Base-by-base conservation (phyloP, 2,113 vertebrate species). In the Siniperca chuatsi region DNA sequence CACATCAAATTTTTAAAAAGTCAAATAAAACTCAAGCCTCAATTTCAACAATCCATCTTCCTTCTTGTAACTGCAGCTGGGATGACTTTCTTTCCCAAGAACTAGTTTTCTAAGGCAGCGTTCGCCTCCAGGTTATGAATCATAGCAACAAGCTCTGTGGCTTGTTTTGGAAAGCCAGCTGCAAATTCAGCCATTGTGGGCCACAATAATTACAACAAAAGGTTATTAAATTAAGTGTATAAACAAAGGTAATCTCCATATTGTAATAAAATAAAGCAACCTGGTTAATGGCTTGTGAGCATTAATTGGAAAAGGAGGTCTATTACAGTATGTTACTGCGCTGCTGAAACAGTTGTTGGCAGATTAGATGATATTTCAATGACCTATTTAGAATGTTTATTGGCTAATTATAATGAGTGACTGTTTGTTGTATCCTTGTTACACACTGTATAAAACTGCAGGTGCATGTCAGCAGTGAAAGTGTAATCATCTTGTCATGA, bases 191-290 rank as follows among this genome's bases (percentile, higher is more conserved):
- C 35, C 52, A 61, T 23, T 74, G 35, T 48, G 35, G 12, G 44
- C 35, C 35, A 23, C 16, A 61, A 35, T 69, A 61, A 78, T 72
- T 72, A 61, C 33, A 75, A 44, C 40, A 81, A 42, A 79, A 70
- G 52, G 73, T 37, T 78, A 78, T 73, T 61, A 40, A 57, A 81
- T 58, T 44, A 73, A 61, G n/a, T 33, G 9, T 35, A n/a, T 68
- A 78, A 60, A 61, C 54, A 61, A n/a, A 21, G 33, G 12, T 48
- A 29, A 82, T 68, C 35, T 55, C 44, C 23, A 58, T 16, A 50
- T n/a, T 70, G 57, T 48, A 48, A 73, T 73, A 73, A 60, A 78
- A 73, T 25, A 44, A 42, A 71, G 40, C 25, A 46, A 35, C 29
- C 23, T 42, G 62, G 46, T 76, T 62, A 75, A 64, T 57, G 54